Evolutionary conservation across 2,888 invertebrate species (phyloP).

Genomic region (Linyphia triangularis): DNA sequence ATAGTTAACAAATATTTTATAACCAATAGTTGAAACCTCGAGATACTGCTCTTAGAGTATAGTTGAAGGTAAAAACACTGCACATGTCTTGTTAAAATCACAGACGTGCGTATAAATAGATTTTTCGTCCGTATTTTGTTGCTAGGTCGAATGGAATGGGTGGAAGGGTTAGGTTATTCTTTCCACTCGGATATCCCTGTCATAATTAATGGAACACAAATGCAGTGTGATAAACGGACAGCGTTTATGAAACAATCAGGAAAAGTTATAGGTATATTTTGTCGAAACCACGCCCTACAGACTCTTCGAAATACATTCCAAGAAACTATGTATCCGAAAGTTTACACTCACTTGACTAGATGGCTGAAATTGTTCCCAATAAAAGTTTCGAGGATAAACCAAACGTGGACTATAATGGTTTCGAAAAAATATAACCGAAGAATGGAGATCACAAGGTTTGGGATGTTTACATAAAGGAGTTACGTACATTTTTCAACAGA

Average conservation of each 20-base stretch:
- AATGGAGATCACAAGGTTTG: neutral
- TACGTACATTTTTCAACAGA: neutral
- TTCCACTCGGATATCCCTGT: neutral
- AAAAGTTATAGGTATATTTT: conserved; percentile 27
- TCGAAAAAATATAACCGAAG: conserved; percentile 33
- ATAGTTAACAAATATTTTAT: no score
- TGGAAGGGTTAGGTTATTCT: neutral
- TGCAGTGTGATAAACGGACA: neutral
- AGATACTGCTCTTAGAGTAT: no score
- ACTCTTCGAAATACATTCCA: neutral
- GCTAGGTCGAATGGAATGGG: conserved; percentile 8
- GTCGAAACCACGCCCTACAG: conserved; percentile 19
- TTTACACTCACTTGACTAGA: neutral
- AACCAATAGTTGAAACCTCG: no score
- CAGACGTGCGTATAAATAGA: neutral
- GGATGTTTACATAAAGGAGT: neutral
- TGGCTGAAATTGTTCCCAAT: conserved; percentile 8
- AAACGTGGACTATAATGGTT: neutral
- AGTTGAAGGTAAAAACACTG: no score
- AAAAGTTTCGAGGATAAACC: neutral
- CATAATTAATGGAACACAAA: neutral
- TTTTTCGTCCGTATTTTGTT: neutral
- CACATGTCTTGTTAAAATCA: neutral
- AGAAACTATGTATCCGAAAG: neutral
- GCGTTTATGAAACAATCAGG: conserved; percentile 31